phyloP scores from a whole-genome alignment of 2,113 vertebrate genomes.

The Chlorodrepanis virens region DNA sequence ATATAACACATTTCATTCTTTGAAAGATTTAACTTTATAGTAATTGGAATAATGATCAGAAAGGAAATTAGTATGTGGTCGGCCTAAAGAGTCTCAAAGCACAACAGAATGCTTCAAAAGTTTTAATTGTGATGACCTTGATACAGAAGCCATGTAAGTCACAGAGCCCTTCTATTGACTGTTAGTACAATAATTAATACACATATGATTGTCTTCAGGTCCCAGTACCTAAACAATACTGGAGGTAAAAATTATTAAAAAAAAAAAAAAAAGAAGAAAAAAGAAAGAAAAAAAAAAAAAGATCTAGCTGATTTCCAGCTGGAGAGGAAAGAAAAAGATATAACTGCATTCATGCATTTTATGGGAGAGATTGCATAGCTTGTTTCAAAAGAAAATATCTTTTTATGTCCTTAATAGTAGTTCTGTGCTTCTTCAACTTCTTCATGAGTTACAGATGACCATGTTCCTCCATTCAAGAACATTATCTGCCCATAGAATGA shows the following conservation, averaged over 20 bases:
- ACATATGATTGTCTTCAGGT: conserved; percentile 78
- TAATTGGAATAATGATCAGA: conserved; percentile 49
- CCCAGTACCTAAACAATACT: conserved; percentile 65
- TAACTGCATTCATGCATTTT: conserved; percentile 70
- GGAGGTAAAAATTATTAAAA: neutral
- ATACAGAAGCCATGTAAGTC: conserved; percentile 65
- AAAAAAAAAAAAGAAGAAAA: neutral
- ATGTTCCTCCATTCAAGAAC: neutral
- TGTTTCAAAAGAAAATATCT: conserved; percentile 61
- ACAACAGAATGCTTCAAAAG: conserved; percentile 54
- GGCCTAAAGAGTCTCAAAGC: conserved; percentile 43
- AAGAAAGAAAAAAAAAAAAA: neutral
- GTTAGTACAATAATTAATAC: conserved; percentile 71
- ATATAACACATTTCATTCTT: conserved; percentile 47
- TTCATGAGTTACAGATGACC: neutral
- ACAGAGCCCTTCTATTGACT: conserved; percentile 80
- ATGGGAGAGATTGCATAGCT: conserved; percentile 84
- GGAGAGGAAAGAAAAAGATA: neutral
- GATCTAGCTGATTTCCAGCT: conserved; percentile 38
- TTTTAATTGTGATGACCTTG: conserved; percentile 55
- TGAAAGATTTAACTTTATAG: conserved; percentile 61
- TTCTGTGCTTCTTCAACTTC: conserved; percentile 58
- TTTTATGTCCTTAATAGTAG: conserved; percentile 49
- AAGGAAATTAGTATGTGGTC: conserved; percentile 41
- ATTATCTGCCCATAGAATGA: neutral